Evolutionary conservation across 2,113 vertebrate species (phyloP).

Genomic region (Ameiurus melas): DNA sequence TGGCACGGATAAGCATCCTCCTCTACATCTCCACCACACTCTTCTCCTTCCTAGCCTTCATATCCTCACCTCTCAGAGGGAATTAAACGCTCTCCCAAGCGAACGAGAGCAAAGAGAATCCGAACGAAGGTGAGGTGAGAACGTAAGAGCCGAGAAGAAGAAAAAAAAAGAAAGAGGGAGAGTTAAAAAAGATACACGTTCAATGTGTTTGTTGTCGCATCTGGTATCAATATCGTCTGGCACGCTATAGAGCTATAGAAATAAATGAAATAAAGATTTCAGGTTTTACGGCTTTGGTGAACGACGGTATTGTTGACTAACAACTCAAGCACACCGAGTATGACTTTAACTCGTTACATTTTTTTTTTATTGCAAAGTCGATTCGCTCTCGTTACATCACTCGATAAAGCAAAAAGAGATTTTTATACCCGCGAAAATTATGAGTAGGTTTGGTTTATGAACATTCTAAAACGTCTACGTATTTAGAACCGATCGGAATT

Average conservation of each 20-base stretch:
- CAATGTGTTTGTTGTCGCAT: conserved; percentile 80
- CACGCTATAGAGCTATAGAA: conserved; percentile 52
- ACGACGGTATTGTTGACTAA: background rate
- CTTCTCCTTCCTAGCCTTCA: conserved; percentile 5
- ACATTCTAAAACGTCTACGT: background rate
- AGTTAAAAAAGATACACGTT: conserved; percentile 74
- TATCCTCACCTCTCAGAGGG: conserved; percentile 4
- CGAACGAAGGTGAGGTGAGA: background rate
- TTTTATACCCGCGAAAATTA: background rate
- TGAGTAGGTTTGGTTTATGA: background rate
- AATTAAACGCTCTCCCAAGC: conserved; percentile 4
- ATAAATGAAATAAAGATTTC: background rate
- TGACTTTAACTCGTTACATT: background rate
- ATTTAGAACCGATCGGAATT: background rate
- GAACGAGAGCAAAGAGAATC: background rate
- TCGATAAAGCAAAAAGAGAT: background rate
- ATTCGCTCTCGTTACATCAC: background rate
- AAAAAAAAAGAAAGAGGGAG: conserved; percentile 13
- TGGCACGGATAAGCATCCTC: conserved; percentile 9
- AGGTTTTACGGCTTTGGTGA: background rate
- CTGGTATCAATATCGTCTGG: conserved; percentile 85
- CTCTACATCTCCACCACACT: background rate
- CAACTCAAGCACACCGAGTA: background rate
- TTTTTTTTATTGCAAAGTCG: background rate
- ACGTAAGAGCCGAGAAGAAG: background rate